Conservation (phyloP, 2,113 vertebrate genomes). For the Neogobius melanostomus region DNA sequence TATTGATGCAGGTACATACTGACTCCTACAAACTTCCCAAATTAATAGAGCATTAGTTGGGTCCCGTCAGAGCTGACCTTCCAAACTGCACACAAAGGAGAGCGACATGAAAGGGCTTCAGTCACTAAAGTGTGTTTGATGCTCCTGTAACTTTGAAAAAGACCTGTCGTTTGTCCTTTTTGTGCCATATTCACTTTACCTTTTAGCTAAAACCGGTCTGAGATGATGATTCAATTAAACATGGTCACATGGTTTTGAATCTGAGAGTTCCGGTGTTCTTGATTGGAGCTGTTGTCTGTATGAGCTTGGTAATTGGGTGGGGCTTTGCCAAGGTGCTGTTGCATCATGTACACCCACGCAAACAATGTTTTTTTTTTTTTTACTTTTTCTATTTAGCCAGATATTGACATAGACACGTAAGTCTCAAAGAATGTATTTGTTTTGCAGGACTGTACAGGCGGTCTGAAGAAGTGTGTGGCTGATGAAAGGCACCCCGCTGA, state of each 20-base stretch:
- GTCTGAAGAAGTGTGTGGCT: conserved; percentile 61
- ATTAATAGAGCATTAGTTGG: conserved; percentile 28
- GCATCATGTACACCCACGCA: too few species aligned
- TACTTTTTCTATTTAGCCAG: too few species aligned
- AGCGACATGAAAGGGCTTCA: too few species aligned
- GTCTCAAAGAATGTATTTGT: conserved; percentile 62
- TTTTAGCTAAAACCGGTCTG: not conserved
- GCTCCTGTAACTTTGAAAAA: not conserved
- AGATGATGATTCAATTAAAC: conserved; percentile 70
- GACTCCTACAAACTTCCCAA: conserved; percentile 37
- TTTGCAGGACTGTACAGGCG: conserved; percentile 69
- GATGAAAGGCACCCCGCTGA: conserved; percentile 60
- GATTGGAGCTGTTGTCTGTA: conserved; percentile 50
- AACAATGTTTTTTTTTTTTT: too few species aligned
- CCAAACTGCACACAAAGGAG: too few species aligned
- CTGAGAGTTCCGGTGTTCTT: conserved; percentile 34
- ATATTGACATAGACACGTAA: not conserved
- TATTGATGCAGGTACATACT: conserved; percentile 68
- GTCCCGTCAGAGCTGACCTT: too few species aligned
- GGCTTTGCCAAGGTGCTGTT: conserved; percentile 63
- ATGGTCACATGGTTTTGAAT: conserved; percentile 75
- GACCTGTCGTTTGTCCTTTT: not conserved
- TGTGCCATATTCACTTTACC: not conserved
- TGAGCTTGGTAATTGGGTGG: conserved; percentile 50
- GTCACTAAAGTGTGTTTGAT: not conserved